Evolutionary conservation across 1,140 invertebrate genomes (phyloP).

Genomic region (Cecropterus lyciades): DNA sequence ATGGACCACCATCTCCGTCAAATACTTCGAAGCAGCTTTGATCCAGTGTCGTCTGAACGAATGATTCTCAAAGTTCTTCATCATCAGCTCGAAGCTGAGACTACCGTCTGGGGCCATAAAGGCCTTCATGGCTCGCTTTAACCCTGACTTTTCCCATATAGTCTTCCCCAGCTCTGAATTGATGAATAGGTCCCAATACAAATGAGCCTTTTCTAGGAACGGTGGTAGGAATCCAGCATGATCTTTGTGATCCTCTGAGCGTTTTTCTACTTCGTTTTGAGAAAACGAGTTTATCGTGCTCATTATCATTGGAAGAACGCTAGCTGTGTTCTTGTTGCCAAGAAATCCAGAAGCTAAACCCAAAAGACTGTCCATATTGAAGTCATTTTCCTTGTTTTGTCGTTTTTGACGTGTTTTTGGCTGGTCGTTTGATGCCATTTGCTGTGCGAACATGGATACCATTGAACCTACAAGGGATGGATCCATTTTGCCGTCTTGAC

Average conservation of each 20-base stretch:
- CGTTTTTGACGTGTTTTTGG: slow-evolving; percentile 52
- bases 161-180: slow-evolving; percentile 90
- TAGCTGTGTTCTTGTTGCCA: slow-evolving; percentile 84
- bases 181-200: slow-evolving; percentile 92
- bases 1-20: slow-evolving; percentile 90
- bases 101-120: slow-evolving; percentile 88
- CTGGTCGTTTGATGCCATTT: slow-evolving; percentile 53
- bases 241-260: slow-evolving; percentile 87
- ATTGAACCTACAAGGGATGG: slow-evolving; percentile 83
- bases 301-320: slow-evolving; percentile 87
- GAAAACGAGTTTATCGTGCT: slow-evolving; percentile 84
- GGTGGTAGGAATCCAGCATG: slow-evolving; percentile 90
- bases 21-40: slow-evolving; percentile 88
- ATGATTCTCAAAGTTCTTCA: slow-evolving; percentile 91
- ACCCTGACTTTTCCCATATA: slow-evolving; percentile 89
- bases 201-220: slow-evolving; percentile 88
- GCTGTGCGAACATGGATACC: slow-evolving; percentile 81
- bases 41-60: slow-evolving; percentile 91
- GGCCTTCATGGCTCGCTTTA: slow-evolving; percentile 85
- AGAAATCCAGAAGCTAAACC: slow-evolving; percentile 86
- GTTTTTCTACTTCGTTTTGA: slow-evolving; percentile 81
- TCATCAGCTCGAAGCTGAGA: slow-evolving; percentile 88
- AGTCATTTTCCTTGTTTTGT: slow-evolving; percentile 50
- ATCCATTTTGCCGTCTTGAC: slow-evolving; percentile 84
- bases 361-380: slow-evolving; percentile 85